Base-by-base conservation (phyloP, 2,888 invertebrate genomes). In the Pogonocherus hispidulus region DNA sequence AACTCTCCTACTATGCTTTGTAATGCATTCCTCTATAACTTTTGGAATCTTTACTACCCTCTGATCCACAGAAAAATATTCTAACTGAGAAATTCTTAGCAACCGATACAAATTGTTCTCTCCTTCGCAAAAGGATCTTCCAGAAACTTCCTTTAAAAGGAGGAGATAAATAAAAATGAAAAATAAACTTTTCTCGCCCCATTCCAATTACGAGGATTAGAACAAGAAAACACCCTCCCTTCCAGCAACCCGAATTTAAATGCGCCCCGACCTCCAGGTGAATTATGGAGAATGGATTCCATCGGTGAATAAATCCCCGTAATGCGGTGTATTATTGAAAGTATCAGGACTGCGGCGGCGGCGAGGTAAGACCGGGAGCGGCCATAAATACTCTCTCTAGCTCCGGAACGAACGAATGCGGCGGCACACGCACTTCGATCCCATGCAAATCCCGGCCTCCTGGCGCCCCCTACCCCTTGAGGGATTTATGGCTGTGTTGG, bases 401-500 rank as follows among this genome's bases (percentile, higher is more conserved):
- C 46, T 64, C 65, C 63, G 63, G 63, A 69, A 66, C 63, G 67
- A 72, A 71, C 69, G 70, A 72, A 70, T 72, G 72, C 72, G 66
- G 69, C 66, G 67, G 72, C 72, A 73, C 74, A 72, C 74, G 72
- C 72, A 74, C 70, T 69, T 71, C 72, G 68, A 73, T 73, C 67
- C 70, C 74, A 74, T 74, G 74, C 74, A 74, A 74, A 74, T 74
- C 74, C 71, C 62, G 66, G 67, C 67, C 70, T 66, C 70, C 47
- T 46, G 22, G 60, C 23, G 52, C 35, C 32, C 52, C 47, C 56
- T 54, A 63, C 63, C 65, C 68, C 72, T 67, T 67, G 74, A 74
- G 66, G 73, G 73, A 76, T 74, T 75, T 75, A 75, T 74, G 70
- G 68, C 65, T 73, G 71, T 75, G 69, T 71, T 73, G 75, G 74